phyloP scores from a whole-genome alignment of 2,888 invertebrate species.

The Coenonympha glycerion region DNA sequence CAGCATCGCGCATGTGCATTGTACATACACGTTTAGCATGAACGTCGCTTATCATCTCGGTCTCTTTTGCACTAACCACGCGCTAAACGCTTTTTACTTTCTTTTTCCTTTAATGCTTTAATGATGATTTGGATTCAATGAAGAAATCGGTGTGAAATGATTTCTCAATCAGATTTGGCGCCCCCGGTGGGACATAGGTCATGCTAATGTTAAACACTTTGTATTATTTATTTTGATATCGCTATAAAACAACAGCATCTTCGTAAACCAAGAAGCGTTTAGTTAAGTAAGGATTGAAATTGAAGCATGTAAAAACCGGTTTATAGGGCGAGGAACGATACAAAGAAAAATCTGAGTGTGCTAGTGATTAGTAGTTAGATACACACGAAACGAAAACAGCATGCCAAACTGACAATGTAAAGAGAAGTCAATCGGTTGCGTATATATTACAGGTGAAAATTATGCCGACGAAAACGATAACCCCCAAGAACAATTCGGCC shows the following conservation, averaged over 20 bases:
- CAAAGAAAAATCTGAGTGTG: constrained; percentile 26
- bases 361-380: constrained; percentile 21
- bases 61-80: constrained; percentile 53
- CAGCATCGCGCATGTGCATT: constrained; percentile 35
- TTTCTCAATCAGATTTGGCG: constrained; percentile 64
- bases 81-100: constrained; percentile 48
- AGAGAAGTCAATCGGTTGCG: constrained; percentile 50
- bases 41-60: constrained; percentile 47
- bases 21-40: constrained; percentile 27
- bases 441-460: constrained; percentile 70
- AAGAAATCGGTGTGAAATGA: constrained; percentile 68
- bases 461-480: constrained; percentile 67
- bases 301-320: constrained; percentile 45
- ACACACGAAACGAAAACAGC: constrained; percentile 24
- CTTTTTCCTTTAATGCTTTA: constrained; percentile 48
- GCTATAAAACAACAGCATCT: neutral
- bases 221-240: constrained; percentile 8
- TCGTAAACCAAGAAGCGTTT: constrained; percentile 15
- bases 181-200: constrained; percentile 67
- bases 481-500: constrained; percentile 56
- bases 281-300: constrained; percentile 17
- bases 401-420: constrained; percentile 24
- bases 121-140: constrained; percentile 42
- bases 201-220: constrained; percentile 34
- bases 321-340: constrained; percentile 31